A percentile compares a stretch with the other conserved stretches of the same genome.
phyloP scores from a whole-genome alignment of 2,113 vertebrate genomes.

The Salvelinus namaycush region DNA sequence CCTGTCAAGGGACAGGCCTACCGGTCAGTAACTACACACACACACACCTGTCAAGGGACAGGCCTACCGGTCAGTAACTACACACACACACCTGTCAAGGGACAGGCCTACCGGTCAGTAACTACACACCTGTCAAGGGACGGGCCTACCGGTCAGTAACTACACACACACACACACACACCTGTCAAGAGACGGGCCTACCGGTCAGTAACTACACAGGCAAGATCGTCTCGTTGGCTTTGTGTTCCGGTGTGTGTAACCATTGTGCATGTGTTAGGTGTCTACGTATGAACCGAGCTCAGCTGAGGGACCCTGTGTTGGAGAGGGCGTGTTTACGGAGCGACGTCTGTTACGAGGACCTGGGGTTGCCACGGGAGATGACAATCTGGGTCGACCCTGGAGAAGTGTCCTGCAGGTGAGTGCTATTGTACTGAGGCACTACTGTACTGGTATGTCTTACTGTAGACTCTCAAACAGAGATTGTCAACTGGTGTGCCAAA shows the following conservation, averaged over 20 bases:
- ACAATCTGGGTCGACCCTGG: slow-evolving; percentile 88
- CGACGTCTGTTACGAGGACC: slow-evolving; percentile 75
- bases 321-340: slow-evolving; percentile 77
- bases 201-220: too few species aligned
- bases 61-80: too few species aligned
- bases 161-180: neutral
- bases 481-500: too few species aligned
- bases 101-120: too few species aligned
- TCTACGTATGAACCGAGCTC: slow-evolving; percentile 80
- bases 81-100: neutral
- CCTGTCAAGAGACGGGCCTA: slow-evolving; percentile 43
- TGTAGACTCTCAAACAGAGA: too few species aligned
- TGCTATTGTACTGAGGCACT: neutral
- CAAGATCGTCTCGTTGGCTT: neutral
- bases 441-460: neutral
- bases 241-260: neutral
- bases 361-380: slow-evolving; percentile 82
- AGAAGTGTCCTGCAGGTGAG: slow-evolving; percentile 90
- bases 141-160: too few species aligned
- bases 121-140: neutral
- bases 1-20: too few species aligned
- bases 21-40: too few species aligned
- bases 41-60: neutral
- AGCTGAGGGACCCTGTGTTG: slow-evolving; percentile 77
- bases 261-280: slow-evolving; percentile 66